Evolutionary conservation across 1,140 invertebrate species (phyloP).

Genomic region (Drosophila mojavensis): DNA sequence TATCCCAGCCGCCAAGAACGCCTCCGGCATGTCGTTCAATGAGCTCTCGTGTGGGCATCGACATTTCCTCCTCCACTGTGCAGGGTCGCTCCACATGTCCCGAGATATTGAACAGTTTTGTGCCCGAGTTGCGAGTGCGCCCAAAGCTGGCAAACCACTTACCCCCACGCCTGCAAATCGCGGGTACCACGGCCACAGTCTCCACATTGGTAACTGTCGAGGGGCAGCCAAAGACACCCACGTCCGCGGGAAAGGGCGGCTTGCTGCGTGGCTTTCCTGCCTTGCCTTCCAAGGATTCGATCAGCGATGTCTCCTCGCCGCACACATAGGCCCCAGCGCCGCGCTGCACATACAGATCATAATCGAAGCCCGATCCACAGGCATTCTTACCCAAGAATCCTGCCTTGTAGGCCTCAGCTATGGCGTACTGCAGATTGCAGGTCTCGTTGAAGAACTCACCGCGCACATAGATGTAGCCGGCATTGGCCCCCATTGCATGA

Average conservation of each 20-base stretch:
- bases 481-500: conserved; percentile 88
- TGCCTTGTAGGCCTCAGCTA: conserved; percentile 89
- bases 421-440: conserved; percentile 89
- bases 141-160: conserved; percentile 91
- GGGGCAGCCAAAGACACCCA: conserved; percentile 91
- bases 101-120: conserved; percentile 92
- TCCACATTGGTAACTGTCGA: conserved; percentile 96
- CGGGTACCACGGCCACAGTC: conserved; percentile 84
- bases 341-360: conserved; percentile 91
- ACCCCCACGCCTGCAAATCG: conserved; percentile 90
- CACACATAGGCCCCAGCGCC: conserved; percentile 93
- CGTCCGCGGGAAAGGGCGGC: conserved; percentile 91
- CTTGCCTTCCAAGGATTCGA: conserved; percentile 91
- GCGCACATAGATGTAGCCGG: conserved; percentile 92
- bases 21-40: conserved; percentile 74
- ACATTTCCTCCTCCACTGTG: conserved; percentile 88
- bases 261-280: conserved; percentile 90
- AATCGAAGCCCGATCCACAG: conserved; percentile 90
- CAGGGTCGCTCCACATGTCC: conserved; percentile 91
- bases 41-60: conserved; percentile 65
- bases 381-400: conserved; percentile 91
- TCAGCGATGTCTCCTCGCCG: conserved; percentile 92
- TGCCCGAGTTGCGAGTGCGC: conserved; percentile 89
- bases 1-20: conserved; percentile 72
- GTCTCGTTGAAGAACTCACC: conserved; percentile 94